Evolutionary conservation across 2,113 vertebrate genomes (phyloP), one percentile per base, ranked within the genome.

Genomic region (Bucco capensis): DNA sequence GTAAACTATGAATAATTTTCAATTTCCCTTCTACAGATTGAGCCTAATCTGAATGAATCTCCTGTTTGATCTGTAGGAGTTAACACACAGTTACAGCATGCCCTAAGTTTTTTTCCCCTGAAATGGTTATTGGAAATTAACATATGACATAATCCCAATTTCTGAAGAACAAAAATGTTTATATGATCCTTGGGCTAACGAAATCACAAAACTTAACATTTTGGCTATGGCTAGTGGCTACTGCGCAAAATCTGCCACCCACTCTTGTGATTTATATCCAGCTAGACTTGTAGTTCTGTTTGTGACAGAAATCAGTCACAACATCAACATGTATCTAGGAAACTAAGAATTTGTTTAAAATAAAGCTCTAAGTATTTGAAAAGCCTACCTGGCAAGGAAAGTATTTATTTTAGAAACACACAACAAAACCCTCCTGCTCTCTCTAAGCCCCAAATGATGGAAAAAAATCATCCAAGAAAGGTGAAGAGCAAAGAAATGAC

Each of bases 211-310:
- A 65, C 30, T 13, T 71, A 67, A 35, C 8, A 8, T 35, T 94
- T 71, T 84, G 10, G 22, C 69, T 42, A 5, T 0, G 0, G 13
- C 21, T 4, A 75, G 4, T 0, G 0, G 13, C 21, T 4, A 75
- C 4, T 8, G 33, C 44, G 40, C 12, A 44, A 71, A 69, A 56
- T 56, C 38, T 75, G 31, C 84, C 47, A 71, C 24, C n/a, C 0
- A 0, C 25, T 74, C 23, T 28, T 84, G n/a, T 78, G 44, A 37
- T 72, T 84, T 72, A 16, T 60, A 35, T 14, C 7, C 27, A 65
- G 38, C 12, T 16, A 4, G 22, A 21, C 31, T 77, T 70, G 30
- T 16, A 73, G 24, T 80, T 80, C 18, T 75, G 13, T 81, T 10
- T 66, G 19, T 54, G 44, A 42, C 33, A 80, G 42, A 58, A 71